Base-by-base conservation (phyloP, 1,140 invertebrate genomes). In the Pygmarrhopalites habei region DNA sequence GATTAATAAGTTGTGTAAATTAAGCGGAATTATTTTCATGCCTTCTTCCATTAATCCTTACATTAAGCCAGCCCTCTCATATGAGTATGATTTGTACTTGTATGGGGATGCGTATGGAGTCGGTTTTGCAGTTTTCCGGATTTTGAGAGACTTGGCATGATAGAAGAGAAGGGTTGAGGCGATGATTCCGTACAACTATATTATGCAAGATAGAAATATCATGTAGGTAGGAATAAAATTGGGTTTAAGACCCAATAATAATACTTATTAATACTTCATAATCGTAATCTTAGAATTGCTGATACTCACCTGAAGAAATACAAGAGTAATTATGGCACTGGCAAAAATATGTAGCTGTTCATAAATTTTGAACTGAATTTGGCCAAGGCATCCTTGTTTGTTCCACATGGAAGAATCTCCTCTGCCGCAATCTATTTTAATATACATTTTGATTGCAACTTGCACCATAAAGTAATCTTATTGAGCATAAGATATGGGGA, bases 341-440 rank as follows among this genome's bases (percentile, higher is more conserved):
- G 73, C 75, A 12, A 77, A 64, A 32, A 75, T 49, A 57, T 76
- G 74, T 15, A 76, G 67, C 51, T 75, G 66, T 49, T 74, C 71
- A 58, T 75, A 67, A 32, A 76, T 65, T 67, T 68, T 74, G 32
- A 71, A 29, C 58, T 73, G 73, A 26, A 76, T 69, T 64, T 72
- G 68, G 25, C 58, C 61, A 32, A 72, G 71, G 66, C 75, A 77
- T 10, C 74, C 75, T 3, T 65, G 57, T 19, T 64, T 51, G 30
- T 70, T 66, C 72, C 69, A 73, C 14, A 61, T 41, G 2, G 59
- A 60, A 2, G 63, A 58, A 43, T 68, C 62, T 23, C 46, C 30
- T 32, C 53, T 51, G 7, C 72, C 72, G 44, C 71, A 73, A 32
- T 66, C 70, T 71, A 35, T 23, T 51, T 41, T n/a, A 49, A 23